phyloP scores from a whole-genome alignment of 1,140 invertebrate genomes.

The Acyrthosiphon pisum region DNA sequence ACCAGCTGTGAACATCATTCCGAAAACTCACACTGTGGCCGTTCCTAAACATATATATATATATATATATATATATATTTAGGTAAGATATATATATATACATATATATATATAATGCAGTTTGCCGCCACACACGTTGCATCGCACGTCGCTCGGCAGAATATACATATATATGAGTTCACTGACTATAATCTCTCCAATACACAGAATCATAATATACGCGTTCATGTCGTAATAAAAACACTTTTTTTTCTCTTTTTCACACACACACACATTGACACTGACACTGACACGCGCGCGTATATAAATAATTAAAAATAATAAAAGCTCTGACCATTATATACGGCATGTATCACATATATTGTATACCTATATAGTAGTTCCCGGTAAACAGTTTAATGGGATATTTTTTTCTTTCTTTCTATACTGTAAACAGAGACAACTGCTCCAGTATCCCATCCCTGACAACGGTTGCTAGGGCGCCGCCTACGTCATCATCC shows the following conservation, averaged over 20 bases:
- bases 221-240: background rate
- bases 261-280: background rate
- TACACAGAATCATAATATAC: background rate
- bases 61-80: background rate
- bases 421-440: slow-evolving; percentile 5
- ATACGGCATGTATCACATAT: background rate
- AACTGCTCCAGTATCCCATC: slow-evolving; percentile 22
- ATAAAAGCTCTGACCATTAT: background rate
- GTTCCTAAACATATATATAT: background rate
- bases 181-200: background rate
- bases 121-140: background rate
- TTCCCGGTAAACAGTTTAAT: slow-evolving; percentile 6
- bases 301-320: slow-evolving; percentile 14
- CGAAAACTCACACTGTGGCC: background rate
- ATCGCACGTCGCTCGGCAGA: background rate
- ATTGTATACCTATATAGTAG: background rate
- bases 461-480: slow-evolving; percentile 52
- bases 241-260: background rate
- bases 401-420: slow-evolving; percentile 22
- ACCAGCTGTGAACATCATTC: background rate
- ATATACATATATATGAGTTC: background rate
- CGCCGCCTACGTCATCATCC: slow-evolving; percentile 48
- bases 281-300: no score
- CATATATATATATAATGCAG: background rate
- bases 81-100: background rate